Percentiles rank a stretch among this genome's conserved stretches.
These are phyloP conservation scores for Synanthedon tipuliformis DNA, from an alignment of 2,888 invertebrate genomes.

Conservation along the genomic window DNA sequence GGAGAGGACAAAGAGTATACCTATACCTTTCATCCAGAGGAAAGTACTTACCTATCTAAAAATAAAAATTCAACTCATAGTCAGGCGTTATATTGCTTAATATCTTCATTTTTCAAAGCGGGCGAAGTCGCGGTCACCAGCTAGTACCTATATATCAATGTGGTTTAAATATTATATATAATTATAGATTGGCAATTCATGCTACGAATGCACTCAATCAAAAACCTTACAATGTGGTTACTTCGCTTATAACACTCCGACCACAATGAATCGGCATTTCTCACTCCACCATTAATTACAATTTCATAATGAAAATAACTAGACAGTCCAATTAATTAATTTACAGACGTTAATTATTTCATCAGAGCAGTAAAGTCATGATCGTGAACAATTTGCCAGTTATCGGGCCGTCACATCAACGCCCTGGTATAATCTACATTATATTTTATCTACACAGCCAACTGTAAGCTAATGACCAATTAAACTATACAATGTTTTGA, in stretches of 20 bases:
- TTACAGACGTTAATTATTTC: slow-evolving; percentile 63
- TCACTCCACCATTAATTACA: slow-evolving; percentile 38
- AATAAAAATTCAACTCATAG: too few species aligned
- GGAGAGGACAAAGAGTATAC: too few species aligned
- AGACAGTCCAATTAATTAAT: slow-evolving; percentile 51
- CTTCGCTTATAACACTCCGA: background rate
- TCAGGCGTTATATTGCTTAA: too few species aligned
- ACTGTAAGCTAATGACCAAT: slow-evolving; percentile 22
- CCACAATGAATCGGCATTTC: slow-evolving; percentile 37
- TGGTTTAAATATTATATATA: background rate
- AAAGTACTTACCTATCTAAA: too few species aligned
- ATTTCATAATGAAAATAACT: slow-evolving; percentile 36
- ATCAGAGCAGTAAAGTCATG: slow-evolving; percentile 49
- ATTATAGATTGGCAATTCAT: background rate
- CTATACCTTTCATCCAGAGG: too few species aligned
- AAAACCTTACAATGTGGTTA: background rate
- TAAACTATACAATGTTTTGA: slow-evolving; percentile 32
- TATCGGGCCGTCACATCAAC: slow-evolving; percentile 57
- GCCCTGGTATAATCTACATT: slow-evolving; percentile 6
- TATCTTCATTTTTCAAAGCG: too few species aligned
- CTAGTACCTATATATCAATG: too few species aligned
- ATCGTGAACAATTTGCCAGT: slow-evolving; percentile 48
- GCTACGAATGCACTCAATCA: background rate
- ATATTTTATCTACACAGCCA: too few species aligned
- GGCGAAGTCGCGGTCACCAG: too few species aligned